A percentile compares a stretch with the other conserved stretches of the same genome.
phyloP scores from a whole-genome alignment of 2,888 invertebrate species.

The Schizotus pectinicornis region DNA sequence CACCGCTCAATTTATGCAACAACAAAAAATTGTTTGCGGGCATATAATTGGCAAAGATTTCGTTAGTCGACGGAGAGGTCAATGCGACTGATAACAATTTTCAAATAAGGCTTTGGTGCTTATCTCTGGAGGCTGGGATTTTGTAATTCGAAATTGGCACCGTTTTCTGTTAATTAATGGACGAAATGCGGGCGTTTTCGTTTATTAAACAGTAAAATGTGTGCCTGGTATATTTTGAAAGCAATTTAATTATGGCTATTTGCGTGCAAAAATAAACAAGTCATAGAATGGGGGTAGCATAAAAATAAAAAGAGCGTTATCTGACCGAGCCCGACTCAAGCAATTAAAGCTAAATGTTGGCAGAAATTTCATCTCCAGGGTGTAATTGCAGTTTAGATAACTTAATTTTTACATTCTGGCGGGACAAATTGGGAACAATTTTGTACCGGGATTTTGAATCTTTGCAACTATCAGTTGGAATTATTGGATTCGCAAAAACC shows the following conservation, averaged over 20 bases:
- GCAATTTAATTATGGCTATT: constrained; percentile 23
- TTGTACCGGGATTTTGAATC: constrained; percentile 13
- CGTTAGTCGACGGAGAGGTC: background rate
- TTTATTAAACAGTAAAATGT: constrained; percentile 12
- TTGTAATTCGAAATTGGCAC: background rate
- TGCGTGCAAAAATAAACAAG: constrained; percentile 25
- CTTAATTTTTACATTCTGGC: constrained; percentile 28
- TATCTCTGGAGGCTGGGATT: background rate
- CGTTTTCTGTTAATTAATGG: constrained; percentile 15
- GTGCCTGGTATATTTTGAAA: constrained; percentile 18
- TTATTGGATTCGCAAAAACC: background rate
- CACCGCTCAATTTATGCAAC: background rate
- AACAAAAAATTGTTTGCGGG: background rate
- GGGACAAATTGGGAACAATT: constrained; percentile 18
- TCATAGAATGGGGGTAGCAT: constrained; percentile 21
- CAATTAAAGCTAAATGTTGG: constrained; percentile 30
- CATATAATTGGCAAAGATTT: background rate
- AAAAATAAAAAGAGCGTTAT: constrained; percentile 32
- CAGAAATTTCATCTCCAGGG: constrained; percentile 29
- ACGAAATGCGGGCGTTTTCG: constrained; percentile 10
- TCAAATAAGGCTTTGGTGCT: background rate
- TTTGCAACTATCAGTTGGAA: constrained; percentile 13
- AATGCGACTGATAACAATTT: too few species aligned
- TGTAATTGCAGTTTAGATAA: constrained; percentile 31
- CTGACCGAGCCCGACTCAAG: constrained; percentile 27